Evolutionary conservation across 2,797 vertebrate genomes (phyloP).

Genomic region (Eutrigla gurnardus): DNA sequence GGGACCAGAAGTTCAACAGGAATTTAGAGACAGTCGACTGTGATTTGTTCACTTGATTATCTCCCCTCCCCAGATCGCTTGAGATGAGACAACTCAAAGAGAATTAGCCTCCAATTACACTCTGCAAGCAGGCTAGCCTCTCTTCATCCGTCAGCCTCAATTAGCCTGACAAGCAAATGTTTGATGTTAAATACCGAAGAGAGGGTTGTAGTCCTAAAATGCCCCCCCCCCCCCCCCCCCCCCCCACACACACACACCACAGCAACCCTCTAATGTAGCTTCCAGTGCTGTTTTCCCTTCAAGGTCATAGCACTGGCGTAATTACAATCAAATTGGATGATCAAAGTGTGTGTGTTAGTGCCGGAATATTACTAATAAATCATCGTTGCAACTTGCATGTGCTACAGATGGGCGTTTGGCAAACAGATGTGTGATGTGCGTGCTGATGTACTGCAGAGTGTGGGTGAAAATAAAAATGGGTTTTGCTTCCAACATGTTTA

Average conservation of each 20-base stretch:
- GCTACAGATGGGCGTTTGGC: constrained; percentile 28
- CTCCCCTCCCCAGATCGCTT: constrained; percentile 69
- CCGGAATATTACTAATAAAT: constrained; percentile 42
- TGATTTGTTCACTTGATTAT: constrained; percentile 78
- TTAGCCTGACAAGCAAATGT: constrained; percentile 73
- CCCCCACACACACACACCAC: constrained; percentile 43
- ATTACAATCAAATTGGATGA: constrained; percentile 62
- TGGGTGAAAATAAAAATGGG: background rate
- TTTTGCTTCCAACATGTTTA: background rate
- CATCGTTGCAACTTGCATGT: constrained; percentile 8
- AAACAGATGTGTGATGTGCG: constrained; percentile 20
- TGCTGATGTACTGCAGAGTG: constrained; percentile 8
- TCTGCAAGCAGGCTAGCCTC: constrained; percentile 56
- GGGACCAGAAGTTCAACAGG: constrained; percentile 58
- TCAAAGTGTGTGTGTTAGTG: constrained; percentile 41
- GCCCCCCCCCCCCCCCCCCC: constrained; percentile 29
- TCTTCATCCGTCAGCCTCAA: constrained; percentile 76
- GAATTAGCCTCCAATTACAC: constrained; percentile 78
- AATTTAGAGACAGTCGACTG: constrained; percentile 60
- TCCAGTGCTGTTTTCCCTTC: constrained; percentile 30
- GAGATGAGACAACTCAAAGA: constrained; percentile 76
- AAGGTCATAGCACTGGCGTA: constrained; percentile 34
- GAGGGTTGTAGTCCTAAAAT: constrained; percentile 62
- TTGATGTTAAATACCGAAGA: constrained; percentile 81
- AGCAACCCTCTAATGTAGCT: constrained; percentile 37